These are phyloP conservation scores for Diabrotica undecimpunctata DNA, from an alignment of 1,140 invertebrate species.

Conservation along the genomic window DNA sequence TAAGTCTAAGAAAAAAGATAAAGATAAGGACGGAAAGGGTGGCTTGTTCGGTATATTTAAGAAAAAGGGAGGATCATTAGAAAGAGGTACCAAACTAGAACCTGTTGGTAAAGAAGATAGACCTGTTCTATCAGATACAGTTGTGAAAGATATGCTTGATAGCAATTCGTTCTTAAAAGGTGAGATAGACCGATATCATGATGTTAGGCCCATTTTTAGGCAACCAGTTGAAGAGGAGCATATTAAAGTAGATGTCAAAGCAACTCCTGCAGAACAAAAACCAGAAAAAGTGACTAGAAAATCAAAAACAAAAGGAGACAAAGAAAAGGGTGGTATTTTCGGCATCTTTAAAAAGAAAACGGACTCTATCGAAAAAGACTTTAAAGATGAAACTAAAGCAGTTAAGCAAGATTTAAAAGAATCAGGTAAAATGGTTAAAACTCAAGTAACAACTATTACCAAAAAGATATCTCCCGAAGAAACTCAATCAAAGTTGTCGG, in stretches of 20 bases:
- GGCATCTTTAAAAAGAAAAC: not conserved
- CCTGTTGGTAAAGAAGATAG: not conserved
- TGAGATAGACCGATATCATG: constrained; percentile 24
- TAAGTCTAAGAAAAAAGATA: constrained; percentile 3
- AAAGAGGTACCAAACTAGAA: constrained; percentile 3
- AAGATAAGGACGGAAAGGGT: constrained; percentile 22
- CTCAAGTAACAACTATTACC: not conserved
- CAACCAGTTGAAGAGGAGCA: not conserved
- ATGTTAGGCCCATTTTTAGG: constrained; percentile 5
- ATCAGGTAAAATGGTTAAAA: not conserved
- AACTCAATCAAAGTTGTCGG: constrained; percentile 14
- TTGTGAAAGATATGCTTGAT: not conserved
- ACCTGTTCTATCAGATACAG: not conserved
- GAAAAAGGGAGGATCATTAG: constrained; percentile 10
- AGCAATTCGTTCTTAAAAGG: constrained; percentile 16
- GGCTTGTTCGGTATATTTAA: constrained; percentile 25
- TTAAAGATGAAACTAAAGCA: not conserved
- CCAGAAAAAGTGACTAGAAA: not conserved
- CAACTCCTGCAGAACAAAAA: not conserved
- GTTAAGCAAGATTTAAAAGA: not conserved
- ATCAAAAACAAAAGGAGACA: not conserved
- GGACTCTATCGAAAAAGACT: not conserved
- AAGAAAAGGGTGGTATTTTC: not conserved
- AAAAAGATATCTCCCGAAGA: not conserved
- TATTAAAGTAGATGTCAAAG: not conserved